Conservation (phyloP, 2,113 vertebrate genomes). For the Pipra filicauda region DNA sequence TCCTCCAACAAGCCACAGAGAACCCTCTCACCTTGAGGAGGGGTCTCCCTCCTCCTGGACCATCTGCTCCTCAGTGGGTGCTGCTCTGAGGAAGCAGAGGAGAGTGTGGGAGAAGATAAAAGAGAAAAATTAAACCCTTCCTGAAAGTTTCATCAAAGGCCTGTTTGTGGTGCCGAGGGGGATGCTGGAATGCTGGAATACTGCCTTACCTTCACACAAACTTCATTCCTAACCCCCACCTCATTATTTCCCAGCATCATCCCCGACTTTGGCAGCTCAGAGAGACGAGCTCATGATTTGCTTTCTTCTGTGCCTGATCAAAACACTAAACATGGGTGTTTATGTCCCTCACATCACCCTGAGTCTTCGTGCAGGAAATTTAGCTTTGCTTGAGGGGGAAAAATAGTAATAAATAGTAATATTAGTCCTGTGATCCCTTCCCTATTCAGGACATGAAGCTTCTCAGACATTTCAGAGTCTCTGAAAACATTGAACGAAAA, state of each 20-base stretch:
- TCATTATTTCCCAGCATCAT: neutral
- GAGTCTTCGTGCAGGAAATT: neutral
- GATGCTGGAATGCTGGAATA: neutral
- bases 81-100: neutral
- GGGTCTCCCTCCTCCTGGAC: neutral
- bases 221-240: conserved; percentile 3
- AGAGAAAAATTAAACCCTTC: conserved; percentile 53
- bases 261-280: neutral
- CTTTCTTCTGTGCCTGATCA: neutral
- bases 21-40: neutral
- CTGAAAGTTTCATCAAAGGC: conserved; percentile 62
- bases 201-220: conserved; percentile 19
- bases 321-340: neutral
- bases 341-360: neutral
- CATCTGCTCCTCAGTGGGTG: neutral
- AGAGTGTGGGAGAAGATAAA: conserved; percentile 8
- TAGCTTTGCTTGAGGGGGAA: neutral
- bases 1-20: neutral
- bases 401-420: neutral
- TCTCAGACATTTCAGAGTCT: neutral
- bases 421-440: neutral
- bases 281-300: neutral
- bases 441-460: neutral
- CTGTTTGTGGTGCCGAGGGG: neutral
- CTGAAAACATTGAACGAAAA: neutral